These are phyloP conservation scores for Sylvilagus floridanus DNA, from an alignment of 2,797 vertebrate species.

Conservation along the genomic window DNA sequence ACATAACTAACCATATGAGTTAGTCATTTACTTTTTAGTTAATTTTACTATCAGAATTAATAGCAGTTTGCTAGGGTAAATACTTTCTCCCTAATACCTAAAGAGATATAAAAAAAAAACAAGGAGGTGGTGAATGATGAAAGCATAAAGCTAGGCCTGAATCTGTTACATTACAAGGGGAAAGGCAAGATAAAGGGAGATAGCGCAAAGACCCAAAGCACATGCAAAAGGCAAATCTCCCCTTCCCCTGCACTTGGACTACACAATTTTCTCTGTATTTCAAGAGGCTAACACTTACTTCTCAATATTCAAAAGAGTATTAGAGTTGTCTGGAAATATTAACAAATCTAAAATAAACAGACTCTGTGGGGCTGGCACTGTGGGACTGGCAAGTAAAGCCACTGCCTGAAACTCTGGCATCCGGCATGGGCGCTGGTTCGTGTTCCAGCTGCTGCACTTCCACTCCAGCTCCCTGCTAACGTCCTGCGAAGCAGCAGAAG, in stretches of 20 bases:
- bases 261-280: neutral
- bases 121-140: neutral
- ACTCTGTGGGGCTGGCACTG: fast-evolving
- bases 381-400: no score
- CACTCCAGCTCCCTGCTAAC: no score
- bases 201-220: neutral
- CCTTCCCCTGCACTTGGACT: neutral
- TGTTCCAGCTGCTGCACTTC: no score
- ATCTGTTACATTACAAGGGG: neutral
- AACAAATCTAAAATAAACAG: neutral
- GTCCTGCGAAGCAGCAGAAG: no score
- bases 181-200: neutral
- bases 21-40: neutral
- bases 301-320: neutral
- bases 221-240: neutral
- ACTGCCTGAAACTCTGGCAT: no score
- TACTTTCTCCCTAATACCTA: neutral
- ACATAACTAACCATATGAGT: neutral
- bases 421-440: no score
- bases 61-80: neutral
- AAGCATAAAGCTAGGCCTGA: neutral
- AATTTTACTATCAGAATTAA: slow-evolving; percentile 30
- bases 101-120: neutral
- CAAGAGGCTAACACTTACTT: neutral
- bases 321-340: neutral